A percentile compares a stretch with the other conserved stretches of the same genome.
Conservation (phyloP, 2,888 invertebrate genomes). For the Pseudococcus viburni region DNA sequence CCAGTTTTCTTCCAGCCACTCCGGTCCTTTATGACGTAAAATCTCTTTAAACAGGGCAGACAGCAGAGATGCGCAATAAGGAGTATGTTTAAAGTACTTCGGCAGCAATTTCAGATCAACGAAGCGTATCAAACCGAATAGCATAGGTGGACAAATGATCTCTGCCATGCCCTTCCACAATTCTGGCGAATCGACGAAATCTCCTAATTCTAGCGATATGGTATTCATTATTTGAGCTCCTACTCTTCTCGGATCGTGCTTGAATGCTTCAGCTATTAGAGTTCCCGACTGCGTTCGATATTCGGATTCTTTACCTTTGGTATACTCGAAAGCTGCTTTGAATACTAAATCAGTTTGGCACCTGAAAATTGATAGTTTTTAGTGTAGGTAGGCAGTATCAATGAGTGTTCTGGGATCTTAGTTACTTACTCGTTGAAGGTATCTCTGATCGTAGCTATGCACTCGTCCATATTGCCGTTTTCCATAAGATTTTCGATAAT, state of each 20-base stretch:
- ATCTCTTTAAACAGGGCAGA: slow-evolving; percentile 56
- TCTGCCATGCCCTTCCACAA: slow-evolving; percentile 63
- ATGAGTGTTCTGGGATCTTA: background rate
- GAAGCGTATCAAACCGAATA: slow-evolving; percentile 56
- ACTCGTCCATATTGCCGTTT: slow-evolving; percentile 51
- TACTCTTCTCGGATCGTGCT: slow-evolving; percentile 51
- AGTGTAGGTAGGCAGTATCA: background rate
- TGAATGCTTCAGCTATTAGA: slow-evolving; percentile 56
- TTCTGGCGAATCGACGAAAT: slow-evolving; percentile 57
- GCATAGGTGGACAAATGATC: slow-evolving; percentile 50
- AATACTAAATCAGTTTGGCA: slow-evolving; percentile 63
- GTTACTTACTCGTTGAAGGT: slow-evolving; percentile 61
- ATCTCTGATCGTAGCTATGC: slow-evolving; percentile 47
- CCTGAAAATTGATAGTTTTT: slow-evolving; percentile 34
- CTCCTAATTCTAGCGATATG: slow-evolving; percentile 58
- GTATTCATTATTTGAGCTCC: slow-evolving; percentile 64
- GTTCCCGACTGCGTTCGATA: slow-evolving; percentile 43
- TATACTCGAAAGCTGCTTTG: slow-evolving; percentile 64
- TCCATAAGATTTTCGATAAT: slow-evolving; percentile 59
- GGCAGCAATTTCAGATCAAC: slow-evolving; percentile 58
- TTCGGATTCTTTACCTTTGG: slow-evolving; percentile 53
- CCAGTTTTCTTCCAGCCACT: slow-evolving; percentile 63
- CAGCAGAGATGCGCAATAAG: slow-evolving; percentile 56
- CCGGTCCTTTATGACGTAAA: slow-evolving; percentile 27
- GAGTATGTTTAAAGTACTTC: slow-evolving; percentile 57